Evolutionary conservation across 2,113 vertebrate species (phyloP).

Genomic region (Rhinolophus sinicus): DNA sequence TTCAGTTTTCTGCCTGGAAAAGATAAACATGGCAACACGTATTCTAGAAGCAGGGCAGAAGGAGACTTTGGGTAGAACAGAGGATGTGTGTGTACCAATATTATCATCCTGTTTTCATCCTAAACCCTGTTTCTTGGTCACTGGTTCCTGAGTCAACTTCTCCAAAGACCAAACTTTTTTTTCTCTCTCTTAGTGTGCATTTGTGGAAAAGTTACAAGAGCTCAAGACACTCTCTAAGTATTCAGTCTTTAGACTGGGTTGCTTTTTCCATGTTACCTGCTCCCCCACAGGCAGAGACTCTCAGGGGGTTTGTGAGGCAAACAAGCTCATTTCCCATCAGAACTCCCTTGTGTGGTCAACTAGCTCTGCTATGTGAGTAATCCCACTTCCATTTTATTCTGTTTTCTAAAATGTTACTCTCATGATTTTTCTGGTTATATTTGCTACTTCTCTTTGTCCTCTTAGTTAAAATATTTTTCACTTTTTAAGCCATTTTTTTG

Average conservation of each 20-base stretch:
- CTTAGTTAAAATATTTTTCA: neutral
- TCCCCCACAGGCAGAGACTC: neutral
- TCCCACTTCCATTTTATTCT: neutral
- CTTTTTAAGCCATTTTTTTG: neutral
- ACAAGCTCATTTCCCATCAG: neutral
- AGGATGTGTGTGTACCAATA: neutral
- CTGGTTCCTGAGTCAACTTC: neutral
- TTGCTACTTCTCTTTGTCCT: neutral
- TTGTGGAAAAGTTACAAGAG: neutral
- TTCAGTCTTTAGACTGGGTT: neutral
- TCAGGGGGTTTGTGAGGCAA: neutral
- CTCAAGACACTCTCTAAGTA: neutral
- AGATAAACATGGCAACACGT: neutral
- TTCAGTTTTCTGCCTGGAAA: neutral
- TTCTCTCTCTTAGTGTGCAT: neutral
- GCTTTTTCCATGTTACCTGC: neutral
- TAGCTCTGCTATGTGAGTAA: neutral
- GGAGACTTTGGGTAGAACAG: neutral
- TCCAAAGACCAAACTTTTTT: neutral
- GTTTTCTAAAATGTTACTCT: neutral
- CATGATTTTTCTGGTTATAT: neutral
- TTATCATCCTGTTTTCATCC: neutral
- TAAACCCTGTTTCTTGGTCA: neutral
- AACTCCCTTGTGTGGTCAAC: neutral
- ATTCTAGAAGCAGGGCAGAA: neutral